Evolutionary conservation across 2,797 vertebrate species (phyloP).

Genomic region (Ptychobarbus kaznakovi): DNA sequence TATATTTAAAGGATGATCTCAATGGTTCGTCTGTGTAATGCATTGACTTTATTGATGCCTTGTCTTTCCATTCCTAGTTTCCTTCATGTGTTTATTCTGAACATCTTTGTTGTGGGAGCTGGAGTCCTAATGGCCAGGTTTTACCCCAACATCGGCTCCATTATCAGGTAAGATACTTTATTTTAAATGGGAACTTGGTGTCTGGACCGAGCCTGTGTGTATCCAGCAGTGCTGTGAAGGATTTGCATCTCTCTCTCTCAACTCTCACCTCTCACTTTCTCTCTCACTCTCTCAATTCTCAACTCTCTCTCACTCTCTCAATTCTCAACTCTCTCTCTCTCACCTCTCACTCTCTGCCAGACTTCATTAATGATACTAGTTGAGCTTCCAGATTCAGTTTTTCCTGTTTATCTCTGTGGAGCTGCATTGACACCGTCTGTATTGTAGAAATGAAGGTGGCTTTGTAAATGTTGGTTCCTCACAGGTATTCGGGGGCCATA

Average conservation of each 20-base stretch:
- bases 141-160: conserved; percentile 95
- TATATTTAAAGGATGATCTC: neutral
- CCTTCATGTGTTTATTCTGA: conserved; percentile 86
- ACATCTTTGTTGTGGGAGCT: conserved; percentile 83
- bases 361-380: neutral
- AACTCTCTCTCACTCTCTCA: no score
- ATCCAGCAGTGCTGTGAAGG: neutral
- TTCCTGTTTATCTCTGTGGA: neutral
- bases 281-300: no score
- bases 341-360: neutral
- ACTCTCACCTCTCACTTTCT: neutral
- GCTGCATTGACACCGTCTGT: neutral
- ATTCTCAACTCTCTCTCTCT: neutral
- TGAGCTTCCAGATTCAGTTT: neutral
- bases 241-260: neutral
- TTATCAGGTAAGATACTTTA: conserved; percentile 84
- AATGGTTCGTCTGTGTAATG: neutral
- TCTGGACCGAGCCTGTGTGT: neutral
- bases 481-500: conserved; percentile 91
- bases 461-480: neutral
- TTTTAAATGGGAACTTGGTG: neutral
- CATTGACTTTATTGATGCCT: neutral
- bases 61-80: conserved; percentile 68
- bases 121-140: conserved; percentile 90
- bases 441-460: neutral